A percentile compares a stretch with the other conserved stretches of the same genome.
Evolutionary conservation across 2,888 invertebrate species (phyloP).

Genomic region (Eugnorisma glareosa): DNA sequence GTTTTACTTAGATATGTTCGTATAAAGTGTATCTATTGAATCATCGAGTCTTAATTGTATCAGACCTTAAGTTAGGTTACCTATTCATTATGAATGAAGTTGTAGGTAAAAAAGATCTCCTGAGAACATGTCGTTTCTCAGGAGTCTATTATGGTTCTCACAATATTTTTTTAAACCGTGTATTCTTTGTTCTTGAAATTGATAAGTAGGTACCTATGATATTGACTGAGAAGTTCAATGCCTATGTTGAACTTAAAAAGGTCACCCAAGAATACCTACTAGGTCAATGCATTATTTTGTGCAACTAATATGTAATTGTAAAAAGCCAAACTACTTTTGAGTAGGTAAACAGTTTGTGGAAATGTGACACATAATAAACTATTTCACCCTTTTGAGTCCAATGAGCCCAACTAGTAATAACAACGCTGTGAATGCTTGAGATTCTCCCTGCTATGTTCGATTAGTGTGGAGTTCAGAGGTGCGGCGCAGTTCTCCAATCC

Average conservation of each 20-base stretch:
- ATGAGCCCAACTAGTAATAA: neutral
- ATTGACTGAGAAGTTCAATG: neutral
- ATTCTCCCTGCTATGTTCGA: neutral
- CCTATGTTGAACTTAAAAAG: constrained; percentile 17
- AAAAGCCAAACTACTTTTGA: neutral
- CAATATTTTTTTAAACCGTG: neutral
- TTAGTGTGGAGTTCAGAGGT: neutral
- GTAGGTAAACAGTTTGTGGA: too few species aligned
- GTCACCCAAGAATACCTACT: neutral
- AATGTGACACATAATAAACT: too few species aligned
- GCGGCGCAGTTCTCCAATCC: neutral
- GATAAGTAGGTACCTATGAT: constrained; percentile 4
- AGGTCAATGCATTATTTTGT: neutral
- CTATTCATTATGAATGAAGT: neutral
- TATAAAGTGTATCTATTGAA: neutral
- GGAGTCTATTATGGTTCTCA: neutral
- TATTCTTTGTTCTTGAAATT: constrained; percentile 1
- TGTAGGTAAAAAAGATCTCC: neutral
- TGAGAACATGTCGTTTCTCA: neutral
- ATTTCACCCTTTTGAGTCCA: neutral
- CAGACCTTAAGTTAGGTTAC: neutral
- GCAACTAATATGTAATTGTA: neutral
- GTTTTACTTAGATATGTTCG: neutral
- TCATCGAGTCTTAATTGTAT: too few species aligned
- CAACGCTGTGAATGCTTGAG: neutral